These are phyloP conservation scores for Anastrepha obliqua DNA, from an alignment of 1,140 invertebrate genomes.

Conservation along the genomic window DNA sequence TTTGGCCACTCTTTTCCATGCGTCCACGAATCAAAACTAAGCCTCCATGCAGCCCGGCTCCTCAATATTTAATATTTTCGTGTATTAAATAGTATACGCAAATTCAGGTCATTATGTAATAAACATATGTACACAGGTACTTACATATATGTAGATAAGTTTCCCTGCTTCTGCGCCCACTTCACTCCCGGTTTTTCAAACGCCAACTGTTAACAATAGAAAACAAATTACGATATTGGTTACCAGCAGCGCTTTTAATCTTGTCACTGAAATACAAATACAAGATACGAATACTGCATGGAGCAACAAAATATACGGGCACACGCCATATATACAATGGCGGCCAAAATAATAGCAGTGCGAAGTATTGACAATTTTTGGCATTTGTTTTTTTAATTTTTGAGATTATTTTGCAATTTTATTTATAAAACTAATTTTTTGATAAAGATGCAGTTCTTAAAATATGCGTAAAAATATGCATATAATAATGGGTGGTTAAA, in stretches of 20 bases:
- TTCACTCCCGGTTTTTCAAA: background rate
- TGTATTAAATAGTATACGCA: background rate
- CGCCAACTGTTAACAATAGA: conserved; percentile 6
- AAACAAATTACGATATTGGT: conserved; percentile 46
- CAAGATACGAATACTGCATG: background rate
- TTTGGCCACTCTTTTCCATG: no score
- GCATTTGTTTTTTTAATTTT: no score
- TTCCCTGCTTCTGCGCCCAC: background rate
- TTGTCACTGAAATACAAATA: background rate
- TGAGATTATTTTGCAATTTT: no score
- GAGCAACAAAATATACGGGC: background rate
- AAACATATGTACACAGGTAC: background rate
- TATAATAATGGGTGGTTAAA: no score
- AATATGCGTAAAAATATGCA: no score
- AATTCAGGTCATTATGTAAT: conserved; percentile 1
- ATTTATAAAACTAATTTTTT: no score
- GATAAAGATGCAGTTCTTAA: no score
- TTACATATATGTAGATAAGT: background rate
- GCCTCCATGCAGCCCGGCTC: no score
- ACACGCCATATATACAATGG: no score
- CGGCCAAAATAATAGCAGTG: background rate
- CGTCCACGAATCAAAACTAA: no score
- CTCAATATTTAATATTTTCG: background rate
- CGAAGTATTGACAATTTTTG: no score
- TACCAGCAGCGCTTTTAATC: background rate